Evolutionary conservation across 37 sponge, comb jelly and placozoan genomes (phyloP), one percentile per base, ranked within the genome.

Genomic region (Ianthella basta): DNA sequence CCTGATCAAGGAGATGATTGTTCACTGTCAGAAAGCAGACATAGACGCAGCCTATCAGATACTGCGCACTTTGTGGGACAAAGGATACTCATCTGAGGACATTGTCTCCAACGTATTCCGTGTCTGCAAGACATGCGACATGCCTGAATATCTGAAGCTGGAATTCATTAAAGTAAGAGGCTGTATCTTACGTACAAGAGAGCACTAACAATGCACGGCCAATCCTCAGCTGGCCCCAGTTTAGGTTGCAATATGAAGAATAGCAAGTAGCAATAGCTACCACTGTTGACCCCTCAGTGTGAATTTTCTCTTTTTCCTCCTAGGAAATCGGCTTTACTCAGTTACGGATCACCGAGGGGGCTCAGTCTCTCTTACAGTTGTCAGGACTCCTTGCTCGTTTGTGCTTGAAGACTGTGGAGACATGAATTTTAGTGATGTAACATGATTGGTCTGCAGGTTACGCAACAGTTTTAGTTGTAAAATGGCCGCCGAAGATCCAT

Each of bases 311-410:
- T 63, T 86, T 44, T 8, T 53, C 66, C 16, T 64, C 86, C 5
- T 59, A 97, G 91, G 99, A 99, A 77, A 93, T 99, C 79, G 99
- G 99, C 0, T 90, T 86, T 56, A 95, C 99, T 8, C 99, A 99
- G 77, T 66, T 97, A 85, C 83, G 88, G 70, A 93, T 99, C 39
- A 87, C 83, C 29, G 92, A 99, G 56, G 99, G 99, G 20, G 89
- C 97, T 40, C 86, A 89, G 60, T 93, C 99, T 35, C 89, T 97
- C 6, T 88, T 99, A 1, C 99, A 99, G 80, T 88, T 99, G 53
- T 93, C 96, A 34, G 97, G 96, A 44, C 84, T 99, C 57, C 74
- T 99, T 36, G 97, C 99, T 56, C 82, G 90, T 82, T 89, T 69
- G 72, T 84, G 72, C 29, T 34, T 84, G 70, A 82, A 75, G 40